These are phyloP conservation scores for Crocodylus rhombifer DNA, from an alignment of 2,797 vertebrate genomes.

Conservation along the genomic window DNA sequence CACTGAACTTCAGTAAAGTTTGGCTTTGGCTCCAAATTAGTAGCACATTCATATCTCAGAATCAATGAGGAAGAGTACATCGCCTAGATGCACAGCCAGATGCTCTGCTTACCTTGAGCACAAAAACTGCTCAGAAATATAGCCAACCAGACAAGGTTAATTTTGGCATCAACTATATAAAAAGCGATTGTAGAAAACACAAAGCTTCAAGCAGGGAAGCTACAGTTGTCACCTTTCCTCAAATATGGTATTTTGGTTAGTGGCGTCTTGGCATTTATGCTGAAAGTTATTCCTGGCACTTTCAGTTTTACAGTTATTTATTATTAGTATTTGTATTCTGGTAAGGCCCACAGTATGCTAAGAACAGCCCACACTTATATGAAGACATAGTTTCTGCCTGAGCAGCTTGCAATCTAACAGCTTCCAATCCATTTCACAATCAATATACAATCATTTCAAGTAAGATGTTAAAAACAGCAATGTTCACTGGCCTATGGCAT, in stretches of 20 bases:
- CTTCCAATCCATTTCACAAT: background rate
- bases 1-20: background rate
- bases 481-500: background rate
- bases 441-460: background rate
- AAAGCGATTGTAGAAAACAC: background rate
- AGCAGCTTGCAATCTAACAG: background rate
- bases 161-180: background rate
- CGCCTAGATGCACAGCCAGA: background rate
- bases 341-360: background rate
- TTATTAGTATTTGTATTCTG: background rate
- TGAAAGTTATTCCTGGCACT: conserved; percentile 11
- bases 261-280: background rate
- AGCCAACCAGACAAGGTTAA: background rate
- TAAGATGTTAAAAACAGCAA: background rate
- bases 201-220: background rate
- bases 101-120: background rate
- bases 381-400: background rate
- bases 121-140: background rate
- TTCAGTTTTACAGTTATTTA: background rate
- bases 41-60: background rate
- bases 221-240: background rate
- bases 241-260: background rate
- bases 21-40: background rate
- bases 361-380: fast-evolving
- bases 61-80: background rate